phyloP scores from a whole-genome alignment of 2,113 vertebrate species.

The Leucopsar rothschildi region DNA sequence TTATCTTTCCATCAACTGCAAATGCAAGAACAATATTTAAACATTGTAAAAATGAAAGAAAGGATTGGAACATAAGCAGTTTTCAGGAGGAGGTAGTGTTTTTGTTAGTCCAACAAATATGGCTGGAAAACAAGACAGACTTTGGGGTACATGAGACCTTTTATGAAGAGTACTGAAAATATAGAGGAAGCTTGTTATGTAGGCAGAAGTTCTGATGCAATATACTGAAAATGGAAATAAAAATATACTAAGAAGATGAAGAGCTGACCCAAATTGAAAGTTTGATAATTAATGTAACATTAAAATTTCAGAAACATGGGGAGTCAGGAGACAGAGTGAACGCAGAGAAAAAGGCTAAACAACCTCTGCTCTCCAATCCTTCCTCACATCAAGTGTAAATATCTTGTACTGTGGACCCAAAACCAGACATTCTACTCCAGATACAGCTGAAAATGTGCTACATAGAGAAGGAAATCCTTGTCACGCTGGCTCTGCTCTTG shows the following conservation, averaged over 20 bases:
- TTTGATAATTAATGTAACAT: background rate
- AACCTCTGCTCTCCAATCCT: background rate
- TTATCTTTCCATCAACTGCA: conserved; percentile 52
- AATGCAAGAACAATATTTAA: background rate
- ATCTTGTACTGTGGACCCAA: background rate
- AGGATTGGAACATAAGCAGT: background rate
- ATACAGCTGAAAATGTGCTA: background rate
- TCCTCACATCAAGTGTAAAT: background rate
- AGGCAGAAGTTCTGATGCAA: background rate
- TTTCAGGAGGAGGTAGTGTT: background rate
- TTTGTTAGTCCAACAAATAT: background rate
- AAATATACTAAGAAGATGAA: background rate
- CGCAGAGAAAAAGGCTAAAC: background rate
- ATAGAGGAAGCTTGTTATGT: background rate
- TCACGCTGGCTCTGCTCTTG: background rate
- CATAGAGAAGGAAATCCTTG: background rate
- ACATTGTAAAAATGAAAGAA: background rate
- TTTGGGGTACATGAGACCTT: background rate
- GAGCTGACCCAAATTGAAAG: background rate
- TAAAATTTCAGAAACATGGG: background rate
- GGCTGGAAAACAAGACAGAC: background rate
- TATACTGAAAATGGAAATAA: background rate
- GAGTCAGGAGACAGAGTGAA: background rate
- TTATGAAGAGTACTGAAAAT: background rate
- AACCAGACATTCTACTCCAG: background rate